Conservation (phyloP, 2,888 invertebrate species). For the Cheilosia vernalis region DNA sequence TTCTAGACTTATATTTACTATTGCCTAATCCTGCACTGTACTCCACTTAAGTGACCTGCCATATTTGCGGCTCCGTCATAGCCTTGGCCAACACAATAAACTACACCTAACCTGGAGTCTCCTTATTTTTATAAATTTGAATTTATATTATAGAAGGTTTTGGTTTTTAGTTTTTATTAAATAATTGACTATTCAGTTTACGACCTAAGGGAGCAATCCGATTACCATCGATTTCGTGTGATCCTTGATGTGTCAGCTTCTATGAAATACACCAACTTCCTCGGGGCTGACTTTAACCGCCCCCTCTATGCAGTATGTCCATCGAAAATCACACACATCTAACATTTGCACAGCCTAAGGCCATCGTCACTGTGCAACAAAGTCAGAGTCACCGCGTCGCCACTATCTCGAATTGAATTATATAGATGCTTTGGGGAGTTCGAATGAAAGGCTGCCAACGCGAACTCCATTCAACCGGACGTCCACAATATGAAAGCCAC, state of each 20-base stretch:
- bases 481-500: slow-evolving; percentile 6
- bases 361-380: slow-evolving; percentile 38
- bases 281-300: not conserved
- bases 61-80: too few relatives aligned
- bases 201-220: not conserved
- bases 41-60: too few relatives aligned
- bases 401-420: slow-evolving; percentile 26
- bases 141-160: too few relatives aligned
- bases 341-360: slow-evolving; percentile 39
- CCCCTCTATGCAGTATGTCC: not conserved
- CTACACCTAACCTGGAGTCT: too few relatives aligned
- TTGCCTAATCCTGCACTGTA: too few relatives aligned
- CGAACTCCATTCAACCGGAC: slow-evolving; percentile 29
- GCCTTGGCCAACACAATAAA: too few relatives aligned
- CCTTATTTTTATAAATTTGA: too few relatives aligned
- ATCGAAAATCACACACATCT: slow-evolving; percentile 2
- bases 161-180: too few relatives aligned
- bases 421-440: slow-evolving; percentile 11
- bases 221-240: not conserved
- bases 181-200: too few relatives aligned
- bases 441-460: slow-evolving; percentile 28
- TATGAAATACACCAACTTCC: not conserved
- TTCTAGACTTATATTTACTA: too few relatives aligned
- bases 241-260: slow-evolving; percentile 1
- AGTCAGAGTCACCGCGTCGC: slow-evolving; percentile 15